Percentiles rank a stretch among this genome's conserved stretches.
These are phyloP conservation scores for Pteruthius melanotis DNA, from an alignment of 2,113 vertebrate genomes.

Conservation along the genomic window DNA sequence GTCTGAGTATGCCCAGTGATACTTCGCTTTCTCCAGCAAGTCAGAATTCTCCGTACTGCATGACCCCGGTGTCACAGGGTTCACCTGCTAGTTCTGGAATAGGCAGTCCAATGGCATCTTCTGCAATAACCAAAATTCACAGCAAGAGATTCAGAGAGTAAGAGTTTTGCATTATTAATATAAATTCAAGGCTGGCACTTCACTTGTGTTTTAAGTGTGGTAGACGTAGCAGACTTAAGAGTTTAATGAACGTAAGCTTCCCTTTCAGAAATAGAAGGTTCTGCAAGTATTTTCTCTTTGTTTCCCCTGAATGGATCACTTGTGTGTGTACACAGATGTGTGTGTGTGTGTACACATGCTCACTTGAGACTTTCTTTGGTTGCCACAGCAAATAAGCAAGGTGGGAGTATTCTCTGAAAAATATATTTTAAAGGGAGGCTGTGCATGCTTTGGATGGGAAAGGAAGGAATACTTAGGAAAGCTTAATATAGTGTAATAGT, in stretches of 20 bases:
- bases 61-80: conserved; percentile 97
- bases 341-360: accelerated
- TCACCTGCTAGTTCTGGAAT: conserved; percentile 96
- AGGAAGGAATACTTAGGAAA: neutral
- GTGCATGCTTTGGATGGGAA: neutral
- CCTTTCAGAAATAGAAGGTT: neutral
- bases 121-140: conserved; percentile 97
- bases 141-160: conserved; percentile 98
- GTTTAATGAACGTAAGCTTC: neutral
- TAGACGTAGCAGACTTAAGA: neutral
- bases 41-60: conserved; percentile 97
- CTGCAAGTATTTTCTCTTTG: neutral
- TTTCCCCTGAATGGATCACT: neutral
- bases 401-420: neutral
- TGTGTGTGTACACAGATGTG: neutral
- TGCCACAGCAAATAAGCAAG: neutral
- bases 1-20: conserved; percentile 92
- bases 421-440: neutral
- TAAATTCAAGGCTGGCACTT: neutral
- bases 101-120: conserved; percentile 95
- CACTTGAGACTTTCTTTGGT: neutral
- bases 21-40: conserved; percentile 94
- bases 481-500: neutral
- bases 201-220: neutral
- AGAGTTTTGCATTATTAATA: conserved; percentile 52